phyloP scores from a whole-genome alignment of 2,113 vertebrate genomes.

The Recurvirostra avosetta region DNA sequence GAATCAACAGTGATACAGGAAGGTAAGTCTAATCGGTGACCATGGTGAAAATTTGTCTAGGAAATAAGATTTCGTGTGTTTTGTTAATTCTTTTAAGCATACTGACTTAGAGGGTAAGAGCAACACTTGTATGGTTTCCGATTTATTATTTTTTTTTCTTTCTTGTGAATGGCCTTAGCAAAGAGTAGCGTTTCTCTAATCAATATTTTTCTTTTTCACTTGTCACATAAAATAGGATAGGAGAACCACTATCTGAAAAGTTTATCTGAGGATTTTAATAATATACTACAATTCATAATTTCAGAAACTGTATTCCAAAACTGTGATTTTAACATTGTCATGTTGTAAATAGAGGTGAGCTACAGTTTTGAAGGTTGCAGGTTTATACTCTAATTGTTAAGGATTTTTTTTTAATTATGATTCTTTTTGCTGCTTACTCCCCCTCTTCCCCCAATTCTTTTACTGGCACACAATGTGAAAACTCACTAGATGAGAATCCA shows the following conservation, averaged over 20 bases:
- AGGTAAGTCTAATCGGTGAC: not conserved
- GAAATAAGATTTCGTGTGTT: not conserved
- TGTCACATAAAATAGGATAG: not conserved
- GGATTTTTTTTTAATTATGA: not conserved
- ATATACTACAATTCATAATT: not conserved
- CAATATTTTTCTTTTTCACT: not conserved
- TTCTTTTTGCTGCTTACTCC: not conserved
- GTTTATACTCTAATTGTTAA: not conserved
- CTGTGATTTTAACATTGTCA: not conserved
- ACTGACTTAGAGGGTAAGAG: not conserved
- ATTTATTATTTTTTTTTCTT: not conserved
- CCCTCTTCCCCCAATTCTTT: rapidly evolving
- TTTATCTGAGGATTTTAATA: not conserved
- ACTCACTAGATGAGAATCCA: not conserved
- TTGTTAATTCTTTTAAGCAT: not conserved
- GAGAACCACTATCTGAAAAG: not conserved
- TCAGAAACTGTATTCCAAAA: not conserved
- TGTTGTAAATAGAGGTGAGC: not conserved
- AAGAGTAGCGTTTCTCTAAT: not conserved
- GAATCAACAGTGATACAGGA: not conserved
- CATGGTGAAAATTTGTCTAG: not conserved
- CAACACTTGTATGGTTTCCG: not conserved
- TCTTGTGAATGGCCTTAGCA: not conserved
- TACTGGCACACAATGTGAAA: not conserved
- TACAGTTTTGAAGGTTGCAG: not conserved